A percentile compares a stretch with the other conserved stretches of the same genome.
Evolutionary conservation across 1,140 invertebrate species (phyloP).

Genomic region (Pteromalus puparum): DNA sequence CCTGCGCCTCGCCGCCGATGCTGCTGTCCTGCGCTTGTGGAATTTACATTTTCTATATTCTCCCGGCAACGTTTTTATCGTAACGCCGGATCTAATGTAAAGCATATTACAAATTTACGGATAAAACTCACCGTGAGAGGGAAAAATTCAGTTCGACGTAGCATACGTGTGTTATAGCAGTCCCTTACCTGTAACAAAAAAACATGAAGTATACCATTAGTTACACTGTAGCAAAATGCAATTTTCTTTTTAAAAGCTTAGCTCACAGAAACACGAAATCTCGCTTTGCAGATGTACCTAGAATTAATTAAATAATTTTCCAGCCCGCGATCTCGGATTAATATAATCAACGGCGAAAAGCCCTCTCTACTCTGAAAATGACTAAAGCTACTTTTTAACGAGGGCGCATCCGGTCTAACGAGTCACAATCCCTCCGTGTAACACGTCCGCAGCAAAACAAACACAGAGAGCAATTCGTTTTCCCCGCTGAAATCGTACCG

Average conservation of each 20-base stretch:
- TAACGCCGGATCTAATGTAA: background rate
- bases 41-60: background rate
- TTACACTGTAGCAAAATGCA: too few species aligned
- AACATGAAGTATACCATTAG: background rate
- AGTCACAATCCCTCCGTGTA: background rate
- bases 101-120: background rate
- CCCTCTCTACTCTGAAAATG: background rate
- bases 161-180: background rate
- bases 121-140: background rate
- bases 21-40: too few species aligned
- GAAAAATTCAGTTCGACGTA: background rate
- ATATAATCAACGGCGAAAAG: background rate
- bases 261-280: background rate
- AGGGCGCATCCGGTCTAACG: background rate
- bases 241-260: background rate
- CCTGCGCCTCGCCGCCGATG: too few species aligned
- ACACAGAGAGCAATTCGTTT: constrained; percentile 4
- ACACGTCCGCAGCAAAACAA: background rate
- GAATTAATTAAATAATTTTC: background rate
- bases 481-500: background rate
- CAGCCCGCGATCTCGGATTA: background rate
- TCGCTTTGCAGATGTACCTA: background rate
- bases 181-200: background rate
- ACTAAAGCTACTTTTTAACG: constrained; percentile 28
- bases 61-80: background rate